Evolutionary conservation across 2,113 vertebrate species (phyloP).

Genomic region (Tonatia bakeri): DNA sequence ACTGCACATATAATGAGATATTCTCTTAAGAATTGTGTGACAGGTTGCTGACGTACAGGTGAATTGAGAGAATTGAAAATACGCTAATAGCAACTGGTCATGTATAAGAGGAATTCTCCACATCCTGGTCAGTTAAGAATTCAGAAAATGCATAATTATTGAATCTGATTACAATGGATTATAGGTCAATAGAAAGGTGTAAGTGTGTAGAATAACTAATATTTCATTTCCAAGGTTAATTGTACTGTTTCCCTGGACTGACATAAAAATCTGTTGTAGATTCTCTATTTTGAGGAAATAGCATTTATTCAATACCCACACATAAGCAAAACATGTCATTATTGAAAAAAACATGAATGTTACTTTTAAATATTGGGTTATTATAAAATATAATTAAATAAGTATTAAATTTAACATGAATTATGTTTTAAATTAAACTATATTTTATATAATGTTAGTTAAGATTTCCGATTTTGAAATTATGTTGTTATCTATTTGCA

Average conservation of each 20-base stretch:
- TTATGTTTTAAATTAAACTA: slow-evolving; percentile 56
- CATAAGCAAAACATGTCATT: slow-evolving; percentile 10
- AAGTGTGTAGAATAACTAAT: neutral
- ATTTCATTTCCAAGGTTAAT: slow-evolving; percentile 49
- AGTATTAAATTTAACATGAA: slow-evolving; percentile 47
- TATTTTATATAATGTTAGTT: slow-evolving; percentile 61
- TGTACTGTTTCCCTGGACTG: slow-evolving; percentile 29
- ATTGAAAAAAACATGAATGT: slow-evolving; percentile 30
- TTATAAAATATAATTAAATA: slow-evolving; percentile 46
- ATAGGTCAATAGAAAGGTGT: neutral
- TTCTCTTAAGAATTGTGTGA: neutral
- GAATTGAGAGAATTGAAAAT: neutral
- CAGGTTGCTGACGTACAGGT: neutral
- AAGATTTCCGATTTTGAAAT: slow-evolving; percentile 58
- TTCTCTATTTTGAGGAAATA: slow-evolving; percentile 51
- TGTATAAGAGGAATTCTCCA: neutral
- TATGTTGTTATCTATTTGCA: slow-evolving; percentile 56
- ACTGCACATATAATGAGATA: neutral
- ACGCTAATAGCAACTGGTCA: neutral
- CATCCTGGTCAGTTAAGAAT: slow-evolving; percentile 9
- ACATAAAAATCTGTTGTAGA: slow-evolving; percentile 54
- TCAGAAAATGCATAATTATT: neutral
- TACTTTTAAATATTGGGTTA: slow-evolving; percentile 44
- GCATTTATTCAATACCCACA: slow-evolving; percentile 41
- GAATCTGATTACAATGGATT: neutral